Percentiles rank a stretch among this genome's conserved stretches.
Evolutionary conservation across 2,888 invertebrate genomes (phyloP).

Genomic region (Polydesmus complanatus): DNA sequence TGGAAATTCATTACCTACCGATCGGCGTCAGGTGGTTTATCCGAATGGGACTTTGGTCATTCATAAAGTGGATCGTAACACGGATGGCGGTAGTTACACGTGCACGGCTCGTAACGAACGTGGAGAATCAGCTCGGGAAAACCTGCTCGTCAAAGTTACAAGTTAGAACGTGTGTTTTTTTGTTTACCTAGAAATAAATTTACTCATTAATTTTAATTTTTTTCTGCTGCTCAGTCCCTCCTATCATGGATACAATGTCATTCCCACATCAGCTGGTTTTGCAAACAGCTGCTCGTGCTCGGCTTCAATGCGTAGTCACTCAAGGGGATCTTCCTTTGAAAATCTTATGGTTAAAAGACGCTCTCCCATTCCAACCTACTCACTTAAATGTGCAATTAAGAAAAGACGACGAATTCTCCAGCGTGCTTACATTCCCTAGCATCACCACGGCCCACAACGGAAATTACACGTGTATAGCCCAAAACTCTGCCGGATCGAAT

Average conservation of each 20-base stretch:
- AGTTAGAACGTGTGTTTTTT: constrained; percentile 1
- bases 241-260: constrained; percentile 18
- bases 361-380: constrained; percentile 2
- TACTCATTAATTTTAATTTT: not conserved
- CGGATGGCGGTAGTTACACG: constrained; percentile 12
- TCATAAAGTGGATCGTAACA: constrained; percentile 12
- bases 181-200: not conserved
- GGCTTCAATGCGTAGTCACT: constrained; percentile 19
- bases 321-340: constrained; percentile 18
- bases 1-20: constrained; percentile 8
- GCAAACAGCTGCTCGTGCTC: constrained; percentile 16
- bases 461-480: constrained; percentile 19
- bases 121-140: constrained; percentile 11
- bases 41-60: constrained; percentile 14
- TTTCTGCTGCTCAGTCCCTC: constrained; percentile 16
- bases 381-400: constrained; percentile 13
- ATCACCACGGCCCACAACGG: constrained; percentile 17
- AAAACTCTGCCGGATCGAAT: constrained; percentile 14
- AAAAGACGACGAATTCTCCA: constrained; percentile 19
- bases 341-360: constrained; percentile 18
- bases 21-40: constrained; percentile 11
- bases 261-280: constrained; percentile 16
- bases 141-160: constrained; percentile 12
- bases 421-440: constrained; percentile 16
- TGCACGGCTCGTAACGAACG: constrained; percentile 12